phyloP scores from a whole-genome alignment of 2,113 vertebrate genomes.

The Pituophis catenifer region DNA sequence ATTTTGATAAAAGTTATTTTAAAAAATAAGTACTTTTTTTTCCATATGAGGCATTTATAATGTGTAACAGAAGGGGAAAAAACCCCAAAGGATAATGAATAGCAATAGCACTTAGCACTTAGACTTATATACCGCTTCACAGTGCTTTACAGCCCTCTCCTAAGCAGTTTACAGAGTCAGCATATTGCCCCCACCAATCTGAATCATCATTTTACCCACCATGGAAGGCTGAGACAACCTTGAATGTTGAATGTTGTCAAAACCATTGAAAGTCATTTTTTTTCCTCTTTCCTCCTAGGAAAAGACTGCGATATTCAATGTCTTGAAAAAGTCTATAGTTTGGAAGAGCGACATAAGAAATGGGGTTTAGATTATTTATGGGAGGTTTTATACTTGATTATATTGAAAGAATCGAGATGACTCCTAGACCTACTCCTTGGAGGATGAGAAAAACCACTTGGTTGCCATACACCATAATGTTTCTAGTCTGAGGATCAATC shows the following conservation, averaged over 20 bases:
- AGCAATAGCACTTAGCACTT: too few species aligned
- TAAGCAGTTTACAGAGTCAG: too few species aligned
- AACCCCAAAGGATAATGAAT: background rate
- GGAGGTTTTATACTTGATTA: slow-evolving; percentile 64
- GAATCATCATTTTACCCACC: too few species aligned
- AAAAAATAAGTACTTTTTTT: background rate
- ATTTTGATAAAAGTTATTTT: background rate
- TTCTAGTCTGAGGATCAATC: background rate
- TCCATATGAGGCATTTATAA: background rate
- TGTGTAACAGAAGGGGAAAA: background rate
- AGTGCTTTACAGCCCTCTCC: too few species aligned
- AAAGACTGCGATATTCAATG: slow-evolving; percentile 58
- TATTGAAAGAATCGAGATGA: slow-evolving; percentile 50
- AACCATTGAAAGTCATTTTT: slow-evolving; percentile 13
- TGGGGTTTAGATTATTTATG: slow-evolving; percentile 71
- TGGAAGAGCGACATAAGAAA: slow-evolving; percentile 53
- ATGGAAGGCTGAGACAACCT: too few species aligned
- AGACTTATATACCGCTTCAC: too few species aligned
- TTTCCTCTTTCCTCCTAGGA: slow-evolving; percentile 59
- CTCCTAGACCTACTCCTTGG: background rate
- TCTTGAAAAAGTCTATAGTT: slow-evolving; percentile 56
- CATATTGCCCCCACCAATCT: too few species aligned
- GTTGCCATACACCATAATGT: background rate
- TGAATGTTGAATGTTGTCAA: too few species aligned
- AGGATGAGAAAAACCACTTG: background rate